These are phyloP conservation scores for Coturnix japonica DNA, from an alignment of 2,113 vertebrate species.

Conservation along the genomic window DNA sequence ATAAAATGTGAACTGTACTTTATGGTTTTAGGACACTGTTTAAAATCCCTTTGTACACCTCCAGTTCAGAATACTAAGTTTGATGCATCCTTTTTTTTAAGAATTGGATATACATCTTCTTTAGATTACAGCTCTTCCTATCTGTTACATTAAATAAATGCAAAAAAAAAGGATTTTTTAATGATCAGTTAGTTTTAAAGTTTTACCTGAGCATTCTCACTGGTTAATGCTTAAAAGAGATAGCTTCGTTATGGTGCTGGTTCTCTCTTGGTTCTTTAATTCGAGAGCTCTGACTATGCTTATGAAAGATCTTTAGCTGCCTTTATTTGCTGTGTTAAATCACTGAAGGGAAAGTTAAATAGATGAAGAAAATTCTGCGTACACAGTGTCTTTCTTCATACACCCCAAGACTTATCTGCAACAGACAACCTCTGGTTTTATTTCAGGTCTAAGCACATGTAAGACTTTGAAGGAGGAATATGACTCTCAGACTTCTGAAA, in stretches of 20 bases:
- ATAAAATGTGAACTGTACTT: neutral
- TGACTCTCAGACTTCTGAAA: neutral
- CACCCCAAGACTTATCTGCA: neutral
- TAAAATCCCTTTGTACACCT: neutral
- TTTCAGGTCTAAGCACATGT: neutral
- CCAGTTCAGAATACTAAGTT: neutral
- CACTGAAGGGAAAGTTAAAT: constrained; percentile 52
- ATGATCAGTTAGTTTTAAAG: constrained; percentile 5
- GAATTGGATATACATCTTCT: neutral
- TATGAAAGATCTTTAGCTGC: constrained; percentile 38
- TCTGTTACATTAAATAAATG: neutral
- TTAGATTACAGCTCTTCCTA: neutral
- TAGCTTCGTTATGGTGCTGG: constrained; percentile 10
- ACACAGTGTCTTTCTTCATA: neutral
- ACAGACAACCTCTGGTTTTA: neutral
- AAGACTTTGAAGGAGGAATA: constrained; percentile 3
- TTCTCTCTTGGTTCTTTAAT: constrained; percentile 1
- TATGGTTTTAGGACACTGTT: neutral
- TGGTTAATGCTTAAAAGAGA: constrained; percentile 35
- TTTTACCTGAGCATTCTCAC: neutral
- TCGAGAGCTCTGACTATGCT: constrained; percentile 9
- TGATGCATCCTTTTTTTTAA: neutral
- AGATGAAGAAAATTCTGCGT: constrained; percentile 46
- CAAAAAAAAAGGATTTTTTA: neutral
- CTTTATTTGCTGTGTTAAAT: constrained; percentile 59